Conservation (phyloP, 2,888 invertebrate genomes). For the Cosmopolites sordidus region DNA sequence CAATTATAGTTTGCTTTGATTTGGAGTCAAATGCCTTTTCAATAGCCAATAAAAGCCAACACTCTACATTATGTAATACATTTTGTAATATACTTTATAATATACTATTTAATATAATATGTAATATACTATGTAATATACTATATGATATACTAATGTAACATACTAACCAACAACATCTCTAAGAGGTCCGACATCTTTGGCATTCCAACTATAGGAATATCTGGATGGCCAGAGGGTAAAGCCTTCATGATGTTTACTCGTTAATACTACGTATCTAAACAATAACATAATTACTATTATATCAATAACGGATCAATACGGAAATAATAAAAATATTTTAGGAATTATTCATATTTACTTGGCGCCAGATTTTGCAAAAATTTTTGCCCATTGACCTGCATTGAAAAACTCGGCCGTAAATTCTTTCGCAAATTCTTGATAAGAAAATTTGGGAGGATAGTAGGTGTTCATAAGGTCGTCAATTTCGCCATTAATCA, state of each 20-base stretch:
- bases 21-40: too few relatives aligned
- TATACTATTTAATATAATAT: too few relatives aligned
- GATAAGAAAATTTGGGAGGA: slow-evolving; percentile 81
- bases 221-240: slow-evolving; percentile 78
- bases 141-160: too few relatives aligned
- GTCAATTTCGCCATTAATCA: too few relatives aligned
- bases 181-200: slow-evolving; percentile 38
- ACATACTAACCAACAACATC: slow-evolving; percentile 38
- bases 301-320: too few relatives aligned
- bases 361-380: slow-evolving; percentile 82
- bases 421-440: slow-evolving; percentile 85
- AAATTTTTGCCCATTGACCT: slow-evolving; percentile 76
- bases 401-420: slow-evolving; percentile 88
- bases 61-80: too few relatives aligned
- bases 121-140: too few relatives aligned
- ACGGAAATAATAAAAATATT: too few relatives aligned
- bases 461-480: slow-evolving; percentile 80
- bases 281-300: too few relatives aligned
- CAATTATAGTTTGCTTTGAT: too few relatives aligned
- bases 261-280: slow-evolving; percentile 73
- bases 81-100: too few relatives aligned
- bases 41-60: too few relatives aligned
- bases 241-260: slow-evolving; percentile 86
- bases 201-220: slow-evolving; percentile 80
- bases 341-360: slow-evolving; percentile 51